Evolutionary conservation across 2,113 vertebrate species (phyloP), one percentile per base, ranked within the genome.

Genomic region (Malurus cyaneus): DNA sequence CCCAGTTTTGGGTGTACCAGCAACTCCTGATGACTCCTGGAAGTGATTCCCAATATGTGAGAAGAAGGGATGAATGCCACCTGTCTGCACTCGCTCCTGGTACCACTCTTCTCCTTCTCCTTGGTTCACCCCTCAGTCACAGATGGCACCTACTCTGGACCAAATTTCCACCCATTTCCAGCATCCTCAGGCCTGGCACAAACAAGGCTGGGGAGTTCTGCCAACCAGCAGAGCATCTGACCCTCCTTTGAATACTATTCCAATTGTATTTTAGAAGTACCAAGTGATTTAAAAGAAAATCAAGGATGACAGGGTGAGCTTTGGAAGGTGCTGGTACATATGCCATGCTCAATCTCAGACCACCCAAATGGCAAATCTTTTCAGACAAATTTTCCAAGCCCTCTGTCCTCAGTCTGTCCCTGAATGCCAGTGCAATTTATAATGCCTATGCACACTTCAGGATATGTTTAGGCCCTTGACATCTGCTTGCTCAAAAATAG

Each of bases 401-500:
- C 26, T 66, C 54, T 69, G 69, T 50, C 80, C 79, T 89, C 92
- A 66, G 32, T 25, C 24, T 67, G 52, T 31, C 60, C 88, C 53
- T 57, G 62, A 85, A 89, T 47, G 70, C 46, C 64, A 94, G 76
- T n/a, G 71, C n/a, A 82, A 44, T 54, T 69, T 67, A 72, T 42
- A 85, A 93, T 20, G 64, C 42, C 60, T 79, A 24, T 39, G 73
- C 50, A 89, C 34, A 39, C 80, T 93, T 85, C 54, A 71, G 74
- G 70, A 65, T 88, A 81, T 73, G 62, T 84, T 96, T 70, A 86
- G 89, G 73, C 47, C 54, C 70, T 80, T 73, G 41, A 93, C 85
- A 96, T 96, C 91, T 93, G 93, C 70, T 94, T 80, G 71, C 72
- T 90, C 77, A 73, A 80, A 94, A 94, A 92, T 47, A 95, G 87